Conservation (phyloP, 2,888 invertebrate genomes). For the Troides oblongomaculatus region DNA sequence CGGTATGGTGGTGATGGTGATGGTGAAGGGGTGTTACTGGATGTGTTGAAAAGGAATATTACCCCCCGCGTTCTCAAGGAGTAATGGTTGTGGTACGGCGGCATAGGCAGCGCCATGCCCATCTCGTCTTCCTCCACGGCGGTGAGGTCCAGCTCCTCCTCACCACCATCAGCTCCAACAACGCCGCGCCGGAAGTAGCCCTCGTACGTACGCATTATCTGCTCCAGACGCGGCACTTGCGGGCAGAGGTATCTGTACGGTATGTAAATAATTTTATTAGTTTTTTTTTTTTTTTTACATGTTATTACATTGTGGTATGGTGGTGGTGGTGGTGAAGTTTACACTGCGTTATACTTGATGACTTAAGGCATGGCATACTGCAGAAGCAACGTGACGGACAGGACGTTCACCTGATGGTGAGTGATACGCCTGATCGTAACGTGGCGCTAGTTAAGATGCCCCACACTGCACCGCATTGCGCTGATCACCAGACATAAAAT, state of each 20-base stretch:
- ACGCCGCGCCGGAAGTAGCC: conserved; percentile 73
- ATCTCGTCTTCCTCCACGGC: conserved; percentile 52
- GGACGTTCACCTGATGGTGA: too few relatives aligned
- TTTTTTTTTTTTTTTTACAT: background rate
- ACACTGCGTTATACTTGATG: too few relatives aligned
- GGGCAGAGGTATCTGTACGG: conserved; percentile 83
- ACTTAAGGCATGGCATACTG: too few relatives aligned
- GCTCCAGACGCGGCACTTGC: conserved; percentile 85
- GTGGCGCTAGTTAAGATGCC: too few relatives aligned
- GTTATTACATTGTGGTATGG: too few relatives aligned
- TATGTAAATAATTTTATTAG: background rate
- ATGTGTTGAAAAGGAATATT: background rate
- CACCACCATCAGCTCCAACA: conserved; percentile 25
- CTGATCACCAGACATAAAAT: too few relatives aligned
- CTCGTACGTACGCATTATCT: conserved; percentile 86
- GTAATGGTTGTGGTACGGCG: conserved; percentile 50
- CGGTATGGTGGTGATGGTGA: too few relatives aligned
- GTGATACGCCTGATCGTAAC: too few relatives aligned
- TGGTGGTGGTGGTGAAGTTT: too few relatives aligned
- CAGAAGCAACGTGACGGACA: too few relatives aligned
- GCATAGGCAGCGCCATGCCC: conserved; percentile 56
- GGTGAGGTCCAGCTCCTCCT: conserved; percentile 44
- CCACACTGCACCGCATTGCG: too few relatives aligned
- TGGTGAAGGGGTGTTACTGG: too few relatives aligned
- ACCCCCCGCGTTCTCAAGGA: conserved; percentile 30